Conservation (phyloP, 2,797 vertebrate species). For the Protosalanx chinensis region DNA sequence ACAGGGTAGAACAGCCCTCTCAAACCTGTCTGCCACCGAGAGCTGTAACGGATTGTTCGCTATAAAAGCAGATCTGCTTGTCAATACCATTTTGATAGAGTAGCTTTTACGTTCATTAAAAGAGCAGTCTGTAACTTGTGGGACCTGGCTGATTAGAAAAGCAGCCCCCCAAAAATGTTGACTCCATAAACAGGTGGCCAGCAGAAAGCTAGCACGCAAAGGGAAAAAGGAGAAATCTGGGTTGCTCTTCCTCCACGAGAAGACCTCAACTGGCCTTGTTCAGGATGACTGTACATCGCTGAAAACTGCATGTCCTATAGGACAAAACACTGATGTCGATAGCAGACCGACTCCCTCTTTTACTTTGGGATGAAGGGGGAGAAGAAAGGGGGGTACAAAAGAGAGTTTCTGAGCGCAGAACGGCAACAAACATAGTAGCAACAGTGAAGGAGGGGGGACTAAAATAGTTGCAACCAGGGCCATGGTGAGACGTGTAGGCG, state of each 20-base stretch:
- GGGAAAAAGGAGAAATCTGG: conserved; percentile 47
- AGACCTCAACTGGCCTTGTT: conserved; percentile 32
- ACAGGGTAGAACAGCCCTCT: conserved; percentile 17
- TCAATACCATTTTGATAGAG: conserved; percentile 33
- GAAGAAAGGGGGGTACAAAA: not conserved
- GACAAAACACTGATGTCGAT: conserved; percentile 36
- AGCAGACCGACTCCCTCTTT: conserved; percentile 19
- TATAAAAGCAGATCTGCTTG: conserved; percentile 22
- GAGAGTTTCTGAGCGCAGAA: conserved; percentile 35
- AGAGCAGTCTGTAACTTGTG: conserved; percentile 30
- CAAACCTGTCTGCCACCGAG: conserved; percentile 15
- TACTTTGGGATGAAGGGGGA: not conserved
- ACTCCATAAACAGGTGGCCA: conserved; percentile 66
- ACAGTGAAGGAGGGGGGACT: conserved; percentile 22
- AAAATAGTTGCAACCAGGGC: conserved; percentile 30
- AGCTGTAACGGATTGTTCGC: conserved; percentile 25
- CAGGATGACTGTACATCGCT: conserved; percentile 40
- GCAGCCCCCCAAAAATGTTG: conserved; percentile 36
- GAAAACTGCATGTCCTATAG: conserved; percentile 18
- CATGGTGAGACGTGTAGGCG: conserved; percentile 34
- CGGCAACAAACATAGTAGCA: conserved; percentile 42
- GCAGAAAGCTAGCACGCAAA: conserved; percentile 38
- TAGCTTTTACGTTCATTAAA: conserved; percentile 31
- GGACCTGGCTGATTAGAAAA: conserved; percentile 62
- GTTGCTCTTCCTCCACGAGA: conserved; percentile 27